A percentile compares a stretch with the other conserved stretches of the same genome.
These are phyloP conservation scores for Notamacropus eugenii DNA, from an alignment of 2,797 vertebrate genomes.

Conservation along the genomic window DNA sequence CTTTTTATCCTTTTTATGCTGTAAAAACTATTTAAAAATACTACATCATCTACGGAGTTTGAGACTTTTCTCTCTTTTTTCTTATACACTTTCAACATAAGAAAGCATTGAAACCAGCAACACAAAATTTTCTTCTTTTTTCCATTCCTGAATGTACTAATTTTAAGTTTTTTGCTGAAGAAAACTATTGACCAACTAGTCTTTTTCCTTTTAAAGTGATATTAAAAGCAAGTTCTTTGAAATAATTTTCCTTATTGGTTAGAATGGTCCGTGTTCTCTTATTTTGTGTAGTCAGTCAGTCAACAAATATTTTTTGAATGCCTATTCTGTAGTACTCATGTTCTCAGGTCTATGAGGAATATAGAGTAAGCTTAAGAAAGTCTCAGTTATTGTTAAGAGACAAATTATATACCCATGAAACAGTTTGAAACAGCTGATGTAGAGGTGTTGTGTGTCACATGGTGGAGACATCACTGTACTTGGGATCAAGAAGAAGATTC, in stretches of 20 bases:
- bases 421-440: not conserved
- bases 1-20: conserved; percentile 15
- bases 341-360: not conserved
- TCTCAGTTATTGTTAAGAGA: conserved; percentile 16
- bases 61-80: not conserved
- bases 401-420: not conserved
- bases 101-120: not conserved
- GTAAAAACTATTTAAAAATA: conserved; percentile 46
- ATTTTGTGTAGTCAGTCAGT: conserved; percentile 34
- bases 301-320: conserved; percentile 36
- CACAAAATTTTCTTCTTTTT: not conserved
- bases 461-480: not conserved
- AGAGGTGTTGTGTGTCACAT: not conserved
- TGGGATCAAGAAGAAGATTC: conserved; percentile 1
- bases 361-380: not conserved
- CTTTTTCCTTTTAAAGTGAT: not conserved
- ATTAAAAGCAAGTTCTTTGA: not conserved
- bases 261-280: not conserved
- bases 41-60: conserved; percentile 3
- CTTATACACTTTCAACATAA: not conserved
- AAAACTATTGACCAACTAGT: not conserved
- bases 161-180: conserved; percentile 30
- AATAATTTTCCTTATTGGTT: not conserved
- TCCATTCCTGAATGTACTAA: not conserved
- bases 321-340: not conserved